Percentiles rank a stretch among this genome's conserved stretches.
These are phyloP conservation scores for Ibycter americanus DNA, from an alignment of 2,797 vertebrate species.

Conservation along the genomic window DNA sequence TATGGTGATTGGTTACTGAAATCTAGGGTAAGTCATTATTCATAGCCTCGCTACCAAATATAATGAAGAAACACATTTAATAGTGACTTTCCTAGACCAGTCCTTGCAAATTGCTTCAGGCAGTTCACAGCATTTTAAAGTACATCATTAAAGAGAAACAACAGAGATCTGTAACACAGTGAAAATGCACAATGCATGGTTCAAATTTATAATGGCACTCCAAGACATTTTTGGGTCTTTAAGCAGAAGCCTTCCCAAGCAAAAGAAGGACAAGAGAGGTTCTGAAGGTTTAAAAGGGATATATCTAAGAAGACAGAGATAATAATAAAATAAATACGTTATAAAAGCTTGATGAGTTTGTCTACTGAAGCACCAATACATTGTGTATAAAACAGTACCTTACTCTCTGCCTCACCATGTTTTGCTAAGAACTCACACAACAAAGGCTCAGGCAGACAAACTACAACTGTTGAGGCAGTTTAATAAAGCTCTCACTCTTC, in stretches of 20 bases:
- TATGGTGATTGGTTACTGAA: slow-evolving; percentile 40
- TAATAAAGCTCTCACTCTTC: background rate
- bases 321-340: background rate
- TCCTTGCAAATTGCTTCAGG: background rate
- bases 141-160: background rate
- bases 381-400: background rate
- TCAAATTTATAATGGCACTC: background rate
- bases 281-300: background rate
- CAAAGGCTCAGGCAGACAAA: background rate
- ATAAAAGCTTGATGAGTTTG: background rate
- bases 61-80: background rate
- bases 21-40: slow-evolving; percentile 20
- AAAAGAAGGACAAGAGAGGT: background rate
- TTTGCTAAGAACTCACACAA: background rate
- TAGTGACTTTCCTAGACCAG: background rate
- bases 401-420: background rate
- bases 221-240: background rate
- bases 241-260: background rate
- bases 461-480: background rate
- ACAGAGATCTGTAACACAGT: background rate
- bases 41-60: background rate
- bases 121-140: background rate
- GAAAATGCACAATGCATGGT: background rate
- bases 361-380: background rate
- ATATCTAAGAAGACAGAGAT: background rate